Base-by-base conservation (phyloP, 2,888 invertebrate species). In the Thumatha senex region DNA sequence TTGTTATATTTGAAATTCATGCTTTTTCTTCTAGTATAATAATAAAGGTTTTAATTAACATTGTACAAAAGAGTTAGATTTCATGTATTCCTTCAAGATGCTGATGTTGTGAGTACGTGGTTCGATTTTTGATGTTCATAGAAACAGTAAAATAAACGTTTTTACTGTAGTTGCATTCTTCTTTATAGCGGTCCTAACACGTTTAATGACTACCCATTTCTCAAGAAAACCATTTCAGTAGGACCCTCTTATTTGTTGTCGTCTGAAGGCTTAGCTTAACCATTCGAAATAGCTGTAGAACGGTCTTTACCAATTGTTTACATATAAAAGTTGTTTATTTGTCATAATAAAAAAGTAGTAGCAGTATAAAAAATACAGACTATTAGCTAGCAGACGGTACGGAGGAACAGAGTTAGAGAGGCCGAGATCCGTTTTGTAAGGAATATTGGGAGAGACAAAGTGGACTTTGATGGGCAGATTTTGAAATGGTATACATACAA, bases 211-310 rank as follows among this genome's bases (percentile, higher is more conserved):
- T 52, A 56, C 57, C 71, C 73, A 74, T 79, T 74, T 73, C 70
- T 80, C 74, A 75, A 72, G 70, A 61, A 67, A 72, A 69, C 76
- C 63, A 70, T 76, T 78, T 74, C 70, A 73, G 63, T 60, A 61
- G 70, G 74, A 79, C 75, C 78, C 69, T 77, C 80, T 74, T 78
- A 80, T 79, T 75, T 73, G 72, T 73, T 72, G 65, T 70, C 60
- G 67, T 60, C 68, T 68, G 71, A 71, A 75, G 77, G 74, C 72
- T 72, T 75, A 72, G 76, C 74, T 79, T 75, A 72, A 74, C 62
- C 65, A 70, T 75, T 72, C 56, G 49, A 68, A 70, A 71, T 74
- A 70, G 73, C 74, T 69, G 66, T 61, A 62, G 63, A 70, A 69
- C 65, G 64, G 61, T 59, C 54, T 24, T 56, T 58, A 67, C 67